Conservation (phyloP, 2,888 invertebrate genomes). For the Mimumesa dahlbomi region DNA sequence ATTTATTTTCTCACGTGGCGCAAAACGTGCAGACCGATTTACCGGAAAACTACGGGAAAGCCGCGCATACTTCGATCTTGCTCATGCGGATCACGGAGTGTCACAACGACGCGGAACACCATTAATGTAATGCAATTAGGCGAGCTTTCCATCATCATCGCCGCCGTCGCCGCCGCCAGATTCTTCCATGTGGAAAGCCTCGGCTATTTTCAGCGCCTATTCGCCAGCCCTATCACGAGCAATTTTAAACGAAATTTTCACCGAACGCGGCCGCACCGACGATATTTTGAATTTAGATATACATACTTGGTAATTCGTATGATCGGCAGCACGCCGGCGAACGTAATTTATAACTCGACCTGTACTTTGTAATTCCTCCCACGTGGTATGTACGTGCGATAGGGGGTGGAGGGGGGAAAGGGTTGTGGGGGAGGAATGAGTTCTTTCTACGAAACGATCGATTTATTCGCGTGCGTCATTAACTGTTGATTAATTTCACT, state of each 20-base stretch:
- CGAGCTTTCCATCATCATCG: slow-evolving; percentile 7
- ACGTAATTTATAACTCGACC: slow-evolving; percentile 33
- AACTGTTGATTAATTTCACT: no score
- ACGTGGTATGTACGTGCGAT: not conserved
- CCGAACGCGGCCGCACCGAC: not conserved
- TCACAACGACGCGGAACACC: not conserved
- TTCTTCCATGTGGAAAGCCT: slow-evolving; percentile 5
- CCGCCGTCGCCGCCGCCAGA: no score
- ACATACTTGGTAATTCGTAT: slow-evolving; percentile 40
- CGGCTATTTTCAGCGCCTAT: slow-evolving; percentile 1
- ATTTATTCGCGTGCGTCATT: no score
- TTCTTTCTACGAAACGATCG: no score
- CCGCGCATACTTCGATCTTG: not conserved
- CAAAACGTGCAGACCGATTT: slow-evolving; percentile 8
- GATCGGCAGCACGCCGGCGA: slow-evolving; percentile 31
- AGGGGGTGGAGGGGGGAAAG: no score
- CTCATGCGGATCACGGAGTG: slow-evolving; percentile 11
- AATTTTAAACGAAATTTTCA: slow-evolving; percentile 13
- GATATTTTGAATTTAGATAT: slow-evolving; percentile 33
- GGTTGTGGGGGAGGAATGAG: no score
- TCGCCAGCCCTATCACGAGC: slow-evolving; percentile 13
- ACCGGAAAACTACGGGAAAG: not conserved
- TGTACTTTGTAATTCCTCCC: not conserved
- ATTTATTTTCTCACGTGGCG: slow-evolving; percentile 1
- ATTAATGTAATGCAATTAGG: slow-evolving; percentile 38